phyloP scores from a whole-genome alignment of 2,888 invertebrate genomes.

The Nemotelus nigrinus region DNA sequence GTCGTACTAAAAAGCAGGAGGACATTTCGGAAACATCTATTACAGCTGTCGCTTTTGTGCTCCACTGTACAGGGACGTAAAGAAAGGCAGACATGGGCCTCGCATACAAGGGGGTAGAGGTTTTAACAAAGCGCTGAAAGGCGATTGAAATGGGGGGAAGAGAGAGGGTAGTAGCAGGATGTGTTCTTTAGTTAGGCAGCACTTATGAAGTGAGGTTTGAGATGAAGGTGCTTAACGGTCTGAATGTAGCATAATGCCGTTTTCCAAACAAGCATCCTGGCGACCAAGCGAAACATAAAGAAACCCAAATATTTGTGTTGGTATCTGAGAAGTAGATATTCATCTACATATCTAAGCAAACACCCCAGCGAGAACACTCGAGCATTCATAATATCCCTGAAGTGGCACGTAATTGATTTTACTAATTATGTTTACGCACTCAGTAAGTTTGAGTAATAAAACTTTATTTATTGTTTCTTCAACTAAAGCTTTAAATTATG shows the following conservation, averaged over 20 bases:
- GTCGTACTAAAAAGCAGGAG: conserved; percentile 14
- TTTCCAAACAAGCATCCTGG: conserved; percentile 36
- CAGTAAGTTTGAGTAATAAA: too few species aligned
- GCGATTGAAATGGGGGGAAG: background rate
- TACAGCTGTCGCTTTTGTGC: conserved; percentile 41
- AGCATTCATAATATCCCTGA: too few species aligned
- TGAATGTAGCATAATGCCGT: background rate
- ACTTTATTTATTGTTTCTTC: too few species aligned
- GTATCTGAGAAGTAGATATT: conserved; percentile 12
- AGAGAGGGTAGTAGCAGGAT: background rate
- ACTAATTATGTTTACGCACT: too few species aligned
- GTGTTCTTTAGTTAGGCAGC: background rate
- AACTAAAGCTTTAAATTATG: too few species aligned
- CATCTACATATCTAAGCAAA: too few species aligned
- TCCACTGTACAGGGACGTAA: conserved; percentile 9
- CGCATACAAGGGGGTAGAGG: too few species aligned
- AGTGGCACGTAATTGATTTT: too few species aligned
- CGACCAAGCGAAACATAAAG: conserved; percentile 1
- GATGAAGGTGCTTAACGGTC: background rate
- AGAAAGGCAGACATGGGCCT: background rate
- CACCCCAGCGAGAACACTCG: too few species aligned
- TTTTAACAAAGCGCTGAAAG: background rate
- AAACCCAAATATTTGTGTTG: conserved; percentile 36
- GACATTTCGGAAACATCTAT: conserved; percentile 26
- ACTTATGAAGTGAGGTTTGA: background rate